Base-by-base conservation (phyloP, 2,888 invertebrate genomes). In the Philereme transversata region DNA sequence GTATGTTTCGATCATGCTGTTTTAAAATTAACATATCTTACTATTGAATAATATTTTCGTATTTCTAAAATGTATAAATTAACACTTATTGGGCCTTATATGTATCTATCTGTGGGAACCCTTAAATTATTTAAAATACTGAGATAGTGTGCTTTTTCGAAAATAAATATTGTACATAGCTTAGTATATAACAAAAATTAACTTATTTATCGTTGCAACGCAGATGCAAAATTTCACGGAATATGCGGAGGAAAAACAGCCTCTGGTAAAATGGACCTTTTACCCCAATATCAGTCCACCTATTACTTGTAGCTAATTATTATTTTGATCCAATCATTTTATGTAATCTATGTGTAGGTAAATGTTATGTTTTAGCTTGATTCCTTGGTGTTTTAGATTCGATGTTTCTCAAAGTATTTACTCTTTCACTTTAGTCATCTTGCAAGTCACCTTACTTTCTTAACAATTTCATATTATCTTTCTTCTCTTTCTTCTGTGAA, bases 211-310 rank as follows among this genome's bases (percentile, higher is more conserved):
- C 88, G 86, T 87, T 86, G 86, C 81, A 81, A 85, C 82, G 83
- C 92, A 96, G 96, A 95, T 95, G 94, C 95, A 96, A 94, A 94
- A 96, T 94, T 95, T 96, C 95, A 96, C 96, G 96, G 97, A 97
- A 94, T 96, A 96, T 95, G 95, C 96, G 92, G 97, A 97, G 95
- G 97, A 97, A 94, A 96, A 96, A 93, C 95, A 97, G 91, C 97
- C 97, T 94, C 95, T 97, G 97, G 97, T 97, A 96, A 95, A 94
- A 91, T 79, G 83, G 85, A 85, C 80, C 77, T 76, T 74, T 81
- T 83, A 81, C 84, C 87, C 87, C 83, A 81, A 77, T 84, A 77
- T 78, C 75, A 87, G 85, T 88, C 88, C 87, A 87, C 82, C 83
- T 81, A 82, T 82, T 80, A 22, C 22, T 22, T 22, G 22, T 85